Percentiles rank a stretch among this genome's conserved stretches.
phyloP scores from a whole-genome alignment of 2,113 vertebrate species.

The Sinosuthora webbiana region DNA sequence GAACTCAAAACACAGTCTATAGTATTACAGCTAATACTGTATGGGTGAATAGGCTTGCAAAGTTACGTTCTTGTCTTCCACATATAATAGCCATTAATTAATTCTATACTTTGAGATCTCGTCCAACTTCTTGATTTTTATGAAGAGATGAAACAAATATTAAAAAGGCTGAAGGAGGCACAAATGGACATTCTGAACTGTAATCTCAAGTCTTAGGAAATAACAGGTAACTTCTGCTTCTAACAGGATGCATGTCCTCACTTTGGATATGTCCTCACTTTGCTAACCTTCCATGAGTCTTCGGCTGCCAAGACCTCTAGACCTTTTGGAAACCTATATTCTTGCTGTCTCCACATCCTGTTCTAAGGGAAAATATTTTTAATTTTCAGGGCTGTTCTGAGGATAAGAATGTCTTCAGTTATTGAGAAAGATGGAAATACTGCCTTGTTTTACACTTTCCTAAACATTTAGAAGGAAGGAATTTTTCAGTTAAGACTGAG shows the following conservation, averaged over 20 bases:
- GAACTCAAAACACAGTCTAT: background rate
- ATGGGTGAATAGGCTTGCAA: background rate
- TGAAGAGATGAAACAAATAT: background rate
- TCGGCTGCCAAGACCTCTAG: background rate
- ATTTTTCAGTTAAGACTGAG: background rate
- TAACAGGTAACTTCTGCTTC: background rate
- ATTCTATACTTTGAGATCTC: background rate
- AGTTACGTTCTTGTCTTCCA: background rate
- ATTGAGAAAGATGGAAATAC: background rate
- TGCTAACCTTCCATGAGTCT: background rate
- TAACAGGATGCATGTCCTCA: background rate
- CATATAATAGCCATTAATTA: background rate
- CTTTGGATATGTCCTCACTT: background rate
- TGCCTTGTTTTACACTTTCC: background rate
- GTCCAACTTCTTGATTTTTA: background rate
- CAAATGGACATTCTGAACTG: background rate
- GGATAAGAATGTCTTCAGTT: background rate
- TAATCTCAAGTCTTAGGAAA: background rate
- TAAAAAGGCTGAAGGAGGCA: background rate
- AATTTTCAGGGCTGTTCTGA: background rate
- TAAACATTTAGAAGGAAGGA: background rate
- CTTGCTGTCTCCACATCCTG: background rate
- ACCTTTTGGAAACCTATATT: background rate
- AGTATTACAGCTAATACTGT: background rate
- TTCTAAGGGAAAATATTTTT: background rate